Conservation (phyloP, 1,140 invertebrate species). For the Panonychus citri region DNA sequence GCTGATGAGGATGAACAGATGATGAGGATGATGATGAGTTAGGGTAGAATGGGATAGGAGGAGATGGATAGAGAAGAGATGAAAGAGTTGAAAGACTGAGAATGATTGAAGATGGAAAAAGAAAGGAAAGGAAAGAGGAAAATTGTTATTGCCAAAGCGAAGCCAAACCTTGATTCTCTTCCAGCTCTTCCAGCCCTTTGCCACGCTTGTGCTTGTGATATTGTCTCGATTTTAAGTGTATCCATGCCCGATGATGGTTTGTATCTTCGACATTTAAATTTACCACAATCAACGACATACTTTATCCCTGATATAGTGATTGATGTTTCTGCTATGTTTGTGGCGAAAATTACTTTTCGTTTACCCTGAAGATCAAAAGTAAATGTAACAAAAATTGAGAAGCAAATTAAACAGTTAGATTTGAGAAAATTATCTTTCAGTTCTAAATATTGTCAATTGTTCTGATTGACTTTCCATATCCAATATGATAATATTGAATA, state of each 20-base stretch:
- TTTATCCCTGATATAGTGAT: conserved; percentile 82
- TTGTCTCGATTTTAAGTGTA: conserved; percentile 48
- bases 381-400: neutral
- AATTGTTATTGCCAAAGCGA: neutral
- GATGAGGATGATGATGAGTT: no score
- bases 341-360: conserved; percentile 79
- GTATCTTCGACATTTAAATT: conserved; percentile 55
- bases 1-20: no score
- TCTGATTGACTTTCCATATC: no score
- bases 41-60: no score
- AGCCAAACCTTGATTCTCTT: conserved; percentile 33
- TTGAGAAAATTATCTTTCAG: neutral
- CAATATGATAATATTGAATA: no score
- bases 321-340: conserved; percentile 93
- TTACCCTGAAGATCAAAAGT: conserved; percentile 6
- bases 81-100: no score
- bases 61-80: no score
- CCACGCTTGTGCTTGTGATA: conserved; percentile 75
- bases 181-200: conserved; percentile 76
- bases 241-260: conserved; percentile 60
- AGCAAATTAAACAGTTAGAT: neutral
- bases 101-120: no score
- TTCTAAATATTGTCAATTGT: no score
- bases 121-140: no score
- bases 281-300: conserved; percentile 80